These are phyloP conservation scores for Rhineura floridana DNA, from an alignment of 2,113 vertebrate species.

Conservation along the genomic window DNA sequence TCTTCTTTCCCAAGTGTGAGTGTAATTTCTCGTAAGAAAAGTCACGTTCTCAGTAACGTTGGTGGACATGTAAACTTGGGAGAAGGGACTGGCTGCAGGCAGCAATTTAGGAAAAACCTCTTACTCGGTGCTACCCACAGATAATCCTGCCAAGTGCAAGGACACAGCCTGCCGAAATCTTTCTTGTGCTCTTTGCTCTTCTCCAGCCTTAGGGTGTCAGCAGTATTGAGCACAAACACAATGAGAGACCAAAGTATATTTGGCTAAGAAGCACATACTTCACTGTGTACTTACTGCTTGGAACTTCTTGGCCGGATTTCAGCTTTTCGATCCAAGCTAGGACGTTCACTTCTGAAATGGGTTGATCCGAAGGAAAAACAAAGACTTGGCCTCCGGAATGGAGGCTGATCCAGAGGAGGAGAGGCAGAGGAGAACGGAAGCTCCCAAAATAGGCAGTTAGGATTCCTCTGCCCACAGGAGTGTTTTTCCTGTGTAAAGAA, in stretches of 20 bases:
- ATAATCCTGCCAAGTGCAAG: not conserved
- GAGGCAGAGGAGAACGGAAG: constrained; percentile 77
- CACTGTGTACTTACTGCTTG: constrained; percentile 79
- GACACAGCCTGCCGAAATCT: not conserved
- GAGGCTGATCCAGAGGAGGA: constrained; percentile 84
- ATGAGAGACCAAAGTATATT: not conserved
- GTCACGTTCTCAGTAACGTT: not conserved
- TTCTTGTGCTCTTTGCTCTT: not conserved
- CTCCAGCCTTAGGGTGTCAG: too few species aligned
- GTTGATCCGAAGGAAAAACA: constrained; percentile 80
- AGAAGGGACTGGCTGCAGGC: not conserved
- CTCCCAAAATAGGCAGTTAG: constrained; percentile 81
- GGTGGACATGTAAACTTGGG: too few species aligned
- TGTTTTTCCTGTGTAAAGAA: constrained; percentile 79
- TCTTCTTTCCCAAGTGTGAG: not conserved
- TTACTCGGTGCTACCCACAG: not conserved
- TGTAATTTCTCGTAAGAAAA: not conserved
- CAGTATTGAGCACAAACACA: constrained; percentile 25
- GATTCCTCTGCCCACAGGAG: constrained; percentile 83
- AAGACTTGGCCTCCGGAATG: constrained; percentile 80
- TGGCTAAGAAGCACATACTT: not conserved
- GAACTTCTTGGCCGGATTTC: constrained; percentile 77
- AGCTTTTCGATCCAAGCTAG: constrained; percentile 85
- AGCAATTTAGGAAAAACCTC: not conserved
- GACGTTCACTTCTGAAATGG: constrained; percentile 76